Conservation (phyloP, 2,888 invertebrate species). For the Dyspetes luteomarginatus region DNA sequence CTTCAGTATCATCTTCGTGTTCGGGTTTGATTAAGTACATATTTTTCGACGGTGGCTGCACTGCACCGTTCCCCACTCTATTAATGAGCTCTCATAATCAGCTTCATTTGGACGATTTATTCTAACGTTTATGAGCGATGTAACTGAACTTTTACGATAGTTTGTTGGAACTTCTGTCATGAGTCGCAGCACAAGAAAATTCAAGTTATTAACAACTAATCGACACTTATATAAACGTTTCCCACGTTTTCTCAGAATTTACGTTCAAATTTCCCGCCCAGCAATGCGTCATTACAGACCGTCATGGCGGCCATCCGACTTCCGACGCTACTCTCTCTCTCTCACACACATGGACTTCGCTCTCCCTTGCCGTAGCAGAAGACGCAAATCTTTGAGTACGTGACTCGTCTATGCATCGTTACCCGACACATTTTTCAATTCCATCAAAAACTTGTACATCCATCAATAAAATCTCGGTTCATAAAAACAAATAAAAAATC, state of each 20-base stretch:
- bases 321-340: slow-evolving; percentile 35
- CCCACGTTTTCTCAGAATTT: not conserved
- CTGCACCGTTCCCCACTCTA: too few species aligned
- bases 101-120: too few species aligned
- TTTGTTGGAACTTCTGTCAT: not conserved
- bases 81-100: too few species aligned
- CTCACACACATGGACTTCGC: too few species aligned
- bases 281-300: not conserved
- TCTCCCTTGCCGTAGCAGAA: slow-evolving; percentile 46
- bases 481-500: not conserved
- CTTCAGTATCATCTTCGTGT: too few species aligned
- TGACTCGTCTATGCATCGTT: not conserved
- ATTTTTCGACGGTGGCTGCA: too few species aligned
- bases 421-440: not conserved
- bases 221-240: slow-evolving; percentile 13
- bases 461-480: not conserved
- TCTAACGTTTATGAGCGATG: slow-evolving; percentile 2
- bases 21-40: too few species aligned
- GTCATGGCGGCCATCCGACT: slow-evolving; percentile 33
- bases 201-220: not conserved
- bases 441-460: not conserved
- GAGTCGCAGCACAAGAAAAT: not conserved
- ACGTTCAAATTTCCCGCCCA: slow-evolving; percentile 40
- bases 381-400: slow-evolving; percentile 25
- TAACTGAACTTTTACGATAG: slow-evolving; percentile 2